phyloP scores from a whole-genome alignment of 2,888 invertebrate species.

The Troglohyphantes excavatus region DNA sequence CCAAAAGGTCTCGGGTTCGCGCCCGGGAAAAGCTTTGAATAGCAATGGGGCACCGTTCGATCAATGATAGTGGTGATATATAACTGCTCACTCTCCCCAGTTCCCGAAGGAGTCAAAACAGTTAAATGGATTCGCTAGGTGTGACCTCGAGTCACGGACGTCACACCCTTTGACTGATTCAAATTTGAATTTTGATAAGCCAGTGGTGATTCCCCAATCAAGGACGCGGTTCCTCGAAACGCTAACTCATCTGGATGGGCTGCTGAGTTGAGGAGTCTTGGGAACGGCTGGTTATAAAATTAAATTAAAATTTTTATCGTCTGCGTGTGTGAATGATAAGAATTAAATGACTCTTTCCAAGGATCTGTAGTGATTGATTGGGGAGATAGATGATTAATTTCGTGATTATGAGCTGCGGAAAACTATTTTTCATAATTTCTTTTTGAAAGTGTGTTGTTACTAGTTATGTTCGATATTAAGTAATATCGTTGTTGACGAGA shows the following conservation, averaged over 20 bases:
- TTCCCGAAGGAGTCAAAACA: constrained; percentile 22
- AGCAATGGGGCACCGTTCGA: not conserved
- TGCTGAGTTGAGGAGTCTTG: too few species aligned
- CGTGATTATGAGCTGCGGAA: too few species aligned
- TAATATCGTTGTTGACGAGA: too few species aligned
- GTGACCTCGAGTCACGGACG: constrained; percentile 47
- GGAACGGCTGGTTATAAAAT: too few species aligned
- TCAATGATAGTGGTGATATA: constrained; percentile 27
- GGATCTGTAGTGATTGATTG: not conserved
- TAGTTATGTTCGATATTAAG: too few species aligned
- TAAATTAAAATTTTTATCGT: too few species aligned
- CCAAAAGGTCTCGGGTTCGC: not conserved
- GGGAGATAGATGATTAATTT: too few species aligned
- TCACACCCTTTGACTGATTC: constrained; percentile 49
- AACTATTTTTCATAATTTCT: too few species aligned
- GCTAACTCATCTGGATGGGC: too few species aligned
- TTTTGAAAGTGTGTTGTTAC: too few species aligned
- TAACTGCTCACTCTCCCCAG: constrained; percentile 19
- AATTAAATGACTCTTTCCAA: too few species aligned
- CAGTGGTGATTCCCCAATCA: not conserved
- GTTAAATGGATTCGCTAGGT: constrained; percentile 25
- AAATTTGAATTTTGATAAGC: constrained; percentile 17
- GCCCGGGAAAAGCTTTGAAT: not conserved
- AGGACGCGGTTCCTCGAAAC: constrained; percentile 1
- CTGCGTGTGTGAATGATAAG: too few species aligned